A percentile compares a stretch with the other conserved stretches of the same genome.
Conservation (phyloP, 2,113 vertebrate species). For the Tapirus terrestris region DNA sequence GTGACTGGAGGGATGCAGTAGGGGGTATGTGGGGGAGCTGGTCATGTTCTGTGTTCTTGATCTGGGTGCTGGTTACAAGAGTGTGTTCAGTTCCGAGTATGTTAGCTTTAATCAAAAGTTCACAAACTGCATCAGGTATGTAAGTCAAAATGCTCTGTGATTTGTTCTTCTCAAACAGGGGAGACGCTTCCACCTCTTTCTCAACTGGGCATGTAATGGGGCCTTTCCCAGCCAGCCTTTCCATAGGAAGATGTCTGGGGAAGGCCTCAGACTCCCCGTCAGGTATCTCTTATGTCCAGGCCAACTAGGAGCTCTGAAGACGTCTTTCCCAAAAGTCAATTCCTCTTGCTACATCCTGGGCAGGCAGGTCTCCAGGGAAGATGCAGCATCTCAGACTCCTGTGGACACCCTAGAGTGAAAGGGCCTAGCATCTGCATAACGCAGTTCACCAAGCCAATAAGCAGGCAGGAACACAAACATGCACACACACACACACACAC, state of each 20-base stretch:
- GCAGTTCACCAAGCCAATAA: slow-evolving; percentile 73
- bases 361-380: neutral
- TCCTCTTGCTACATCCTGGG: neutral
- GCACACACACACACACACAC: neutral
- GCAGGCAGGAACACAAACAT: slow-evolving; percentile 57
- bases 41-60: neutral
- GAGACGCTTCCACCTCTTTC: neutral
- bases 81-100: neutral
- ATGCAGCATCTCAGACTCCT: neutral
- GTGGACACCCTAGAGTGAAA: neutral
- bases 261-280: neutral
- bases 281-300: neutral
- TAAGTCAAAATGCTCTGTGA: neutral
- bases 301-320: neutral
- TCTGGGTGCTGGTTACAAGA: neutral
- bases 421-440: slow-evolving; percentile 54
- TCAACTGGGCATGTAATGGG: neutral
- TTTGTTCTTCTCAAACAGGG: neutral
- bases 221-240: neutral
- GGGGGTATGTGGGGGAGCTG: too few relatives aligned
- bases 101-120: neutral
- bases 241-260: neutral
- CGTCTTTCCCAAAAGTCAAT: neutral
- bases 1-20: neutral
- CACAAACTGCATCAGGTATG: too few relatives aligned